Evolutionary conservation across 2,113 vertebrate genomes (phyloP).

Genomic region (Cariama cristata): DNA sequence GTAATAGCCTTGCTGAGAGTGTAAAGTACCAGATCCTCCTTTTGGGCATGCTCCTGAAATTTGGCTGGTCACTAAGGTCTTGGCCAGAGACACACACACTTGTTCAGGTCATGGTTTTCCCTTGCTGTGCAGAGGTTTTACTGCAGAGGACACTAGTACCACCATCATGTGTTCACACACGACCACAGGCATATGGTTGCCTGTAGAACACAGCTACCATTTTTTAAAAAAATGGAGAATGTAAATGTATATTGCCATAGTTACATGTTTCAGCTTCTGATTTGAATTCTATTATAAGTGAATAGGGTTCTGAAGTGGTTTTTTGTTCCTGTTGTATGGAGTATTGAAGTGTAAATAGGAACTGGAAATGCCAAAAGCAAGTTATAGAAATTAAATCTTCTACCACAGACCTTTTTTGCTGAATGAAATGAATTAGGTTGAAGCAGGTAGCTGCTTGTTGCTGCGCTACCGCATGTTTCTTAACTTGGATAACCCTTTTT

Average conservation of each 20-base stretch:
- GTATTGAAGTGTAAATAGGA: not conserved
- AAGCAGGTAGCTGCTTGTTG: not conserved
- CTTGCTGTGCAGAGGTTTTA: not conserved
- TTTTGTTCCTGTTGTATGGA: not conserved
- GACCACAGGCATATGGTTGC: fast-evolving
- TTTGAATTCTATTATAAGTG: not conserved
- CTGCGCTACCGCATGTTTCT: not conserved
- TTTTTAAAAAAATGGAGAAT: not conserved
- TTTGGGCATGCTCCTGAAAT: not conserved
- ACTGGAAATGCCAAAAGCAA: not conserved
- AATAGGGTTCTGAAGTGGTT: not conserved
- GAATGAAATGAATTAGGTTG: not conserved
- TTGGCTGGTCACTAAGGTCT: not conserved
- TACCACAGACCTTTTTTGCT: not conserved
- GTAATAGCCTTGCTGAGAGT: not conserved
- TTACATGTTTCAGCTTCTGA: not conserved
- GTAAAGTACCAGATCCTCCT: not conserved
- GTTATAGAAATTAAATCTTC: not conserved
- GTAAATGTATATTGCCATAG: not conserved
- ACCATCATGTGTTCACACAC: not conserved
- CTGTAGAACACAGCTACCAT: not conserved
- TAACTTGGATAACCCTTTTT: not conserved
- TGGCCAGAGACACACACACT: not conserved
- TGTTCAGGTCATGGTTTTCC: not conserved
- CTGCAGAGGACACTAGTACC: not conserved